Conservation (phyloP, 2,113 vertebrate species). For the Heterocephalus glaber region DNA sequence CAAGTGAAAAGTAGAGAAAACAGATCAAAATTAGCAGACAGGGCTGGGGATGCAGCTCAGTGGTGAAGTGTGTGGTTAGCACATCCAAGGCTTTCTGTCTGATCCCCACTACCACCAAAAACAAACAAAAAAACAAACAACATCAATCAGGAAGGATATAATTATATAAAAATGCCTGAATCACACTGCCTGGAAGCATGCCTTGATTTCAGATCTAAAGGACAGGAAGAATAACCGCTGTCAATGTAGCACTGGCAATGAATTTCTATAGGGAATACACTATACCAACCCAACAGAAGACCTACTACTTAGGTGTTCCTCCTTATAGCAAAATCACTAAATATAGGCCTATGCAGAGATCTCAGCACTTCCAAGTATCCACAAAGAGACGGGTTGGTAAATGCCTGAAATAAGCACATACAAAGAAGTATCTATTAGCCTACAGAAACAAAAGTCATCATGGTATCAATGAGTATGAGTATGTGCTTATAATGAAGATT, state of each 20-base stretch:
- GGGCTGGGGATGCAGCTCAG: neutral
- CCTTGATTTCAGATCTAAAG: conserved; percentile 11
- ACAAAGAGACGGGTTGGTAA: neutral
- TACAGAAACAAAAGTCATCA: conserved; percentile 76
- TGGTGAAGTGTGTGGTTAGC: neutral
- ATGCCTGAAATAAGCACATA: neutral
- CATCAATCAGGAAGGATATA: neutral
- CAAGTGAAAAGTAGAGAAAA: conserved; percentile 13
- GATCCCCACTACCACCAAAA: neutral
- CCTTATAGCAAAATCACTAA: neutral
- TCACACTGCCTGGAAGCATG: neutral
- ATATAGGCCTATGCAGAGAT: neutral
- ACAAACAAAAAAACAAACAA: neutral
- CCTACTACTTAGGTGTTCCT: neutral
- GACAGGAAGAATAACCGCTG: neutral
- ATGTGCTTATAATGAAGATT: conserved; percentile 72
- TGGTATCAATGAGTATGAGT: conserved; percentile 63
- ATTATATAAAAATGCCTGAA: neutral
- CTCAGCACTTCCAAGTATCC: neutral
- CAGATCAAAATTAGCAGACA: neutral
- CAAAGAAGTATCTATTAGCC: conserved; percentile 31
- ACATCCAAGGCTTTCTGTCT: neutral
- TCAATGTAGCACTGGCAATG: neutral
- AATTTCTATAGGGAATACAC: neutral
- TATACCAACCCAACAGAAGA: neutral